Percentiles rank a stretch among this genome's conserved stretches.
These are phyloP conservation scores for Muschampia plurimacula DNA, from an alignment of 2,888 invertebrate genomes.

Conservation along the genomic window DNA sequence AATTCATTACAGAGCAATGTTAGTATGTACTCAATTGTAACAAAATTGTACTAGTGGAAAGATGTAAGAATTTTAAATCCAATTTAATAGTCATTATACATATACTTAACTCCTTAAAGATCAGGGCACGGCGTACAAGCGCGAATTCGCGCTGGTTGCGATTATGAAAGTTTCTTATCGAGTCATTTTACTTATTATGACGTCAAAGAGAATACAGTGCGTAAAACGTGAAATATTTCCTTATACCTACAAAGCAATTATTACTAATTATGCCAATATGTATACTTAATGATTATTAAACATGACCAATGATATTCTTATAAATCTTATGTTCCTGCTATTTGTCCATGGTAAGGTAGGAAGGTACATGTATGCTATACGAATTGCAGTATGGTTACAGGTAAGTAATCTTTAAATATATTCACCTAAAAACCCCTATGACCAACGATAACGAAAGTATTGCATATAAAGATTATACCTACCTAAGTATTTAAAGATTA, in stretches of 20 bases:
- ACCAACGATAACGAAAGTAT: no score
- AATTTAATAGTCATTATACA: no score
- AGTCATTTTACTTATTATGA: constrained; percentile 32
- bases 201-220: constrained; percentile 35
- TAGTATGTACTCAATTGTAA: no score
- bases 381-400: no score
- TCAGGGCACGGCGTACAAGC: background rate
- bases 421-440: no score
- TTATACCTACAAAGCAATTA: constrained; percentile 2
- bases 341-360: background rate
- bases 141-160: background rate
- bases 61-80: background rate
- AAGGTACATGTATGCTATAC: no score
- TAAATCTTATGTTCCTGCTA: background rate
- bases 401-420: no score
- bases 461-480: no score
- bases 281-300: background rate
- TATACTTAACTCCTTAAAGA: background rate
- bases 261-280: background rate
- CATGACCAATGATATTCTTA: background rate
- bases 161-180: constrained; percentile 30
- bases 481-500: no score
- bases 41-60: no score
- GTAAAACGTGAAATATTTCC: constrained; percentile 21
- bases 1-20: no score